Base-by-base conservation (phyloP, 2,888 invertebrate species). In the Luperina testacea region DNA sequence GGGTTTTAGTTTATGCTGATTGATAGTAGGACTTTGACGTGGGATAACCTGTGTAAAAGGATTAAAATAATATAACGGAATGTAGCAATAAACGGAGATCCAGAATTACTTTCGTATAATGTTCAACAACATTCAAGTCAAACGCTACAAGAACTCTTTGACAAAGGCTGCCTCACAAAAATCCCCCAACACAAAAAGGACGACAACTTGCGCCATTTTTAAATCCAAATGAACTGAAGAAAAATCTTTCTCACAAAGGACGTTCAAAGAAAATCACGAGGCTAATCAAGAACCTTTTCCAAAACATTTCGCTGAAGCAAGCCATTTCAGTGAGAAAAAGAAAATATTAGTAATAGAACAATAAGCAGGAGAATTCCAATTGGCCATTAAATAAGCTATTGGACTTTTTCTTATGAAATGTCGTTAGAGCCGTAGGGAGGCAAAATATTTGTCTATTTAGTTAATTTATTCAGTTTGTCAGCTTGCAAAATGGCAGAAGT, bases 231-330 rank as follows among this genome's bases (percentile, higher is more conserved):
- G 84, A 90, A 86, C 82, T 78, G 83, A 82, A 81, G 80, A 81
- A 84, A 83, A 87, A 87, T 86, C 81, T 86, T 89, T 85, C 73
- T 76, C 78, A 84, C 87, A 91, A 88, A 88, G 73, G 73, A 86
- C 84, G 87, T 85, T 91, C 89, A 92, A 92, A 91, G 91, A 86
- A 90, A 90, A 90, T 88, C 89, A 89, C 85, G 83, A 87, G 86
- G 82, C 90, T 91, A 92, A 92, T 92, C 91, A 91, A 90, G 91
- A 91, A 89, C 87, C 85, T 89, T 89, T 92, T 91, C 86, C 87
- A 87, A 90, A 90, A 91, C 89, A 91, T 91, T 93, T 90, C 89
- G 75, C 84, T 77, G 78, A 82, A 87, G 87, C 82, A 85, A 84
- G 80, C 84, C 86, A 86, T 88, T 90, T 90, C 86, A 76, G 76